Evolutionary conservation across 2,797 vertebrate genomes (phyloP).

Genomic region (Setipinna tenuifilis): DNA sequence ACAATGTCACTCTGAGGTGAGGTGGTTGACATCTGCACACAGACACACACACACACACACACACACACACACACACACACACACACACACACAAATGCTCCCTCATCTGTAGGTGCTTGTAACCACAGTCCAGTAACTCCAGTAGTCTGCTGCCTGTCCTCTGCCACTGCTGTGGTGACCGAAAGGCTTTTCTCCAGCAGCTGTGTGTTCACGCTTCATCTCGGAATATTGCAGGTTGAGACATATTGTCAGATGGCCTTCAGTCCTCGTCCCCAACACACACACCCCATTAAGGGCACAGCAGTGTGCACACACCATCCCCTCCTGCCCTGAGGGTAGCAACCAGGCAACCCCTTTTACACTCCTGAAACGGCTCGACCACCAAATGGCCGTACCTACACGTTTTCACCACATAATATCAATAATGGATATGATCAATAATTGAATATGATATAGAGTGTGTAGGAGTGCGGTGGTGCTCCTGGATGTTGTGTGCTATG

Average conservation of each 20-base stretch:
- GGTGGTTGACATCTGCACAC: constrained; percentile 6
- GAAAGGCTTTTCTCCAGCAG: not conserved
- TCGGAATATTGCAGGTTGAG: not conserved
- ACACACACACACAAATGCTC: not conserved
- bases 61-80: too few relatives aligned
- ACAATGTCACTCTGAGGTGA: constrained; percentile 13
- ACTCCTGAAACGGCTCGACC: not conserved
- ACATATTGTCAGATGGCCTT: not conserved
- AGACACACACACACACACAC: not conserved
- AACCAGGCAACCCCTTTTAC: not conserved
- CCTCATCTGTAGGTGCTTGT: not conserved
- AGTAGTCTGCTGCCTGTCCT: not conserved
- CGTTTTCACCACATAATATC: not conserved
- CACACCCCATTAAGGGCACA: not conserved
- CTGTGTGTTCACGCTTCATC: not conserved
- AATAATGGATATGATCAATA: not conserved
- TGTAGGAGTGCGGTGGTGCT: not conserved
- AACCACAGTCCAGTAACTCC: not conserved
- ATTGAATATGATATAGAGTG: not conserved
- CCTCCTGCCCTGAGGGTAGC: not conserved
- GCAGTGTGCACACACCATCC: not conserved
- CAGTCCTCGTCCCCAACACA: not conserved
- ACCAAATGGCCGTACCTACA: not conserved
- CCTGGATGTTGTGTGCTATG: not conserved
- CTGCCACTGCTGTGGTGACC: not conserved